Evolutionary conservation across 2,113 vertebrate species (phyloP).

Genomic region (Scortum barcoo): DNA sequence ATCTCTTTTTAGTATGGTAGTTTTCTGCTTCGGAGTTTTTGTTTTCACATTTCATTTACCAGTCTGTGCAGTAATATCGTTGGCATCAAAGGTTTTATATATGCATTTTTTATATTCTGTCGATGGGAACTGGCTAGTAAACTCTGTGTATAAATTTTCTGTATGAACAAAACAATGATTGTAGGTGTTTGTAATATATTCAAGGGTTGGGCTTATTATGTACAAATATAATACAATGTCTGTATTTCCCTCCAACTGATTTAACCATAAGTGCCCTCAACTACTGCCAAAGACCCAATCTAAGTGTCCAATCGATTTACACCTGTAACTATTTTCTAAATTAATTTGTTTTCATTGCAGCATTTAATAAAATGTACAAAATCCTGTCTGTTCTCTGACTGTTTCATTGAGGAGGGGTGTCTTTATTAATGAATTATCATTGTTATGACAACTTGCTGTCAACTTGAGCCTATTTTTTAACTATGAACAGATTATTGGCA

Average conservation of each 20-base stretch:
- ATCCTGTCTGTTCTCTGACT: background rate
- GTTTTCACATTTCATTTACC: conserved; percentile 60
- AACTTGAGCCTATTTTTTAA: background rate
- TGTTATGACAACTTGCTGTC: background rate
- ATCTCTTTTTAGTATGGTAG: conserved; percentile 40
- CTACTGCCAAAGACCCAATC: conserved; percentile 58
- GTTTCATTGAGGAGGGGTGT: background rate
- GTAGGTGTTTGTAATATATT: conserved; percentile 4
- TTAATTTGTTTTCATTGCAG: conserved; percentile 28
- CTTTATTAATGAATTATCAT: background rate
- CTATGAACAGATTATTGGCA: background rate
- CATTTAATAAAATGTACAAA: conserved; percentile 10
- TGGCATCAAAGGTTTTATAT: conserved; percentile 36
- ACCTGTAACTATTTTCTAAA: conserved; percentile 38
- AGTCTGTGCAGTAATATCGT: conserved; percentile 42
- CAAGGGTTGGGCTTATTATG: background rate
- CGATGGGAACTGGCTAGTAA: background rate
- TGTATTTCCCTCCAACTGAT: conserved; percentile 20
- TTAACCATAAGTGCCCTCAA: conserved; percentile 38
- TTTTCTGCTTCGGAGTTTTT: conserved; percentile 38
- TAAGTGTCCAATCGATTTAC: conserved; percentile 29
- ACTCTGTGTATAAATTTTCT: conserved; percentile 15
- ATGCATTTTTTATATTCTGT: conserved; percentile 48
- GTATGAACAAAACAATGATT: conserved; percentile 22
- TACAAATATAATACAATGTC: conserved; percentile 5